A percentile compares a stretch with the other conserved stretches of the same genome.
phyloP scores from a whole-genome alignment of 1,140 invertebrate species.

The Chironomus tepperi region DNA sequence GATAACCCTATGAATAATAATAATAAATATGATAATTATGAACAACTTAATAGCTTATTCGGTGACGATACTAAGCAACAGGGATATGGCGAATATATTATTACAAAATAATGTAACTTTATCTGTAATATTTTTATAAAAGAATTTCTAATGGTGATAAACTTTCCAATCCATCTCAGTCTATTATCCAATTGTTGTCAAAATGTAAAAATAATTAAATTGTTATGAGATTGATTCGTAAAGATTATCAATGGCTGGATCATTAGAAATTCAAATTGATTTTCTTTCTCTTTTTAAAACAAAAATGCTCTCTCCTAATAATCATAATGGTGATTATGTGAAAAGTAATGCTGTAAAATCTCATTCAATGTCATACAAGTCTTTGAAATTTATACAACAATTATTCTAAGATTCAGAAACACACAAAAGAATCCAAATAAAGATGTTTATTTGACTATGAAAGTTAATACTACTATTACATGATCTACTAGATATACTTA shows the following conservation, averaged over 20 bases:
- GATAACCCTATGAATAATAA: background rate
- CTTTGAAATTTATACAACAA: background rate
- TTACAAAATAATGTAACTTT: constrained; percentile 4
- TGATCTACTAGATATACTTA: background rate
- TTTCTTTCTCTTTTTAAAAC: background rate
- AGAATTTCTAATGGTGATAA: background rate
- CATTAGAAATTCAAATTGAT: constrained; percentile 9
- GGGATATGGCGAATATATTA: constrained; percentile 7
- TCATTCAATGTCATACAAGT: constrained; percentile 1
- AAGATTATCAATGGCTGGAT: background rate
- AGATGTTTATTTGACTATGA: background rate
- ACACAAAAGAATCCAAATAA: background rate
- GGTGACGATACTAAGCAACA: background rate
- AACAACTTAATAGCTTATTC: background rate
- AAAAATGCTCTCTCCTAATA: background rate
- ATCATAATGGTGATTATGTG: background rate
- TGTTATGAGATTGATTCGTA: background rate
- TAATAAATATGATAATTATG: background rate
- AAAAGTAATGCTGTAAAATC: background rate
- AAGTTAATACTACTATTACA: background rate
- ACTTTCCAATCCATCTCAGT: background rate
- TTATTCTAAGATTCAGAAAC: background rate
- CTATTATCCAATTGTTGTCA: background rate
- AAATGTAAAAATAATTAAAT: background rate
- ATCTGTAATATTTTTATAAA: background rate